These are phyloP conservation scores for Heteromormyrus szaboi DNA, from an alignment of 2,797 vertebrate genomes.

Conservation along the genomic window DNA sequence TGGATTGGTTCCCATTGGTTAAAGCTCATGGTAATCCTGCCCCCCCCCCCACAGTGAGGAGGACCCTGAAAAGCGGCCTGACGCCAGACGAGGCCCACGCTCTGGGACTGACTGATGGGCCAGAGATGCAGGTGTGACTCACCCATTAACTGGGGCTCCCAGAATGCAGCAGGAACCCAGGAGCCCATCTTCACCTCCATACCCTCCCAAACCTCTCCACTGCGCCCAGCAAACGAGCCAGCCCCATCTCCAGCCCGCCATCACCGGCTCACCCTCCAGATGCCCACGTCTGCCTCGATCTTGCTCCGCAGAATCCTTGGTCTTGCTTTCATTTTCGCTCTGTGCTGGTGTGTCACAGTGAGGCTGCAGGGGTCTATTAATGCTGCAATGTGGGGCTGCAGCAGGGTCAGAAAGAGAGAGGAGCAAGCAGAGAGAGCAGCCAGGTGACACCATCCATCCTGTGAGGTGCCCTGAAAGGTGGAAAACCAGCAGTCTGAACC, in stretches of 20 bases:
- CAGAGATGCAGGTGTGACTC: conserved; percentile 88
- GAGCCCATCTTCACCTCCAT: conserved; percentile 24
- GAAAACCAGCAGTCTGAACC: background rate
- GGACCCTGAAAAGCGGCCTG: conserved; percentile 88
- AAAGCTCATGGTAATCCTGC: background rate
- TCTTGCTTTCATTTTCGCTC: conserved; percentile 26
- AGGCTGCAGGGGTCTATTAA: background rate
- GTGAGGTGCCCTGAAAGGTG: background rate
- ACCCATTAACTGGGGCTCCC: conserved; percentile 16
- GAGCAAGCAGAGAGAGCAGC: background rate
- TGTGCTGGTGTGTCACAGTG: background rate
- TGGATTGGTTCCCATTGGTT: background rate
- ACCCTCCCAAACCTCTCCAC: conserved; percentile 6
- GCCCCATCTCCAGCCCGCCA: background rate
- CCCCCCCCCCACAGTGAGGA: conserved; percentile 67
- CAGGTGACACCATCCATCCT: background rate
- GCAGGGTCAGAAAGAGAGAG: background rate
- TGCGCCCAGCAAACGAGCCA: background rate
- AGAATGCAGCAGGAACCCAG: conserved; percentile 12
- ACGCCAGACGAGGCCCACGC: conserved; percentile 89
- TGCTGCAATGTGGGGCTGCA: background rate
- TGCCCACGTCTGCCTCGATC: background rate
- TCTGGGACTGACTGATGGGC: conserved; percentile 79
- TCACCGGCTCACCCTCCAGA: background rate
- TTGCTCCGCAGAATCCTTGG: conserved; percentile 41